Evolutionary conservation across 2,888 invertebrate species (phyloP).

Genomic region (Syritta pipiens): DNA sequence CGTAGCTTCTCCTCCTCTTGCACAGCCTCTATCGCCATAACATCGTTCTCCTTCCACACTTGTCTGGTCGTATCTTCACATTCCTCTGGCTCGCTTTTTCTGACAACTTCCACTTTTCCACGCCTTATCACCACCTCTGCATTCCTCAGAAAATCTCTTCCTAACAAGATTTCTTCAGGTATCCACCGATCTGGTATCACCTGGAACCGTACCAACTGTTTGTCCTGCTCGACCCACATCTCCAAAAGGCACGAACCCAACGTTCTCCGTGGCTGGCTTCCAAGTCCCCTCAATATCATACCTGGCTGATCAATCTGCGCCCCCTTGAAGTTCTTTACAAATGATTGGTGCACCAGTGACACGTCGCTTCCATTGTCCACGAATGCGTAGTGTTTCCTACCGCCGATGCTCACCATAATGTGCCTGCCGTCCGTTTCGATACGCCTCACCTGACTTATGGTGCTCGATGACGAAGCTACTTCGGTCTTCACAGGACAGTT

Average conservation of each 20-base stretch:
- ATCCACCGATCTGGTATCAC: constrained; percentile 20
- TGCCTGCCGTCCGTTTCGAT: constrained; percentile 6
- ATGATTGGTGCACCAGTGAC: constrained; percentile 1
- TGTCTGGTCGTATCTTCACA: no score
- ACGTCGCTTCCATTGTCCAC: constrained; percentile 24
- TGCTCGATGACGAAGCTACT: neutral
- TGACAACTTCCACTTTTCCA: neutral
- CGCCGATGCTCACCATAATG: neutral
- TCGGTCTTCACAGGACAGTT: neutral
- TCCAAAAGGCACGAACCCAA: constrained; percentile 21
- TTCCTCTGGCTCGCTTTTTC: no score
- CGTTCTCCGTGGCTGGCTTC: neutral
- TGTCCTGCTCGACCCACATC: neutral
- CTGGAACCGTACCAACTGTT: constrained; percentile 7
- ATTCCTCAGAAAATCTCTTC: constrained; percentile 23
- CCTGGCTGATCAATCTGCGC: neutral
- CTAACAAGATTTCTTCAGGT: constrained; percentile 6
- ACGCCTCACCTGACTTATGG: neutral
- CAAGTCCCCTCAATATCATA: constrained; percentile 15
- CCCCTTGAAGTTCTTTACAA: neutral
- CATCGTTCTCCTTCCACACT: no score
- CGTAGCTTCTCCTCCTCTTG: constrained; percentile 65
- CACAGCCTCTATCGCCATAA: no score
- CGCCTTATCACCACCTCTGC: constrained; percentile 12
- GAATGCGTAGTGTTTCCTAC: neutral